phyloP scores from a whole-genome alignment of 2,797 vertebrate genomes.

The Sebastes jordani region DNA sequence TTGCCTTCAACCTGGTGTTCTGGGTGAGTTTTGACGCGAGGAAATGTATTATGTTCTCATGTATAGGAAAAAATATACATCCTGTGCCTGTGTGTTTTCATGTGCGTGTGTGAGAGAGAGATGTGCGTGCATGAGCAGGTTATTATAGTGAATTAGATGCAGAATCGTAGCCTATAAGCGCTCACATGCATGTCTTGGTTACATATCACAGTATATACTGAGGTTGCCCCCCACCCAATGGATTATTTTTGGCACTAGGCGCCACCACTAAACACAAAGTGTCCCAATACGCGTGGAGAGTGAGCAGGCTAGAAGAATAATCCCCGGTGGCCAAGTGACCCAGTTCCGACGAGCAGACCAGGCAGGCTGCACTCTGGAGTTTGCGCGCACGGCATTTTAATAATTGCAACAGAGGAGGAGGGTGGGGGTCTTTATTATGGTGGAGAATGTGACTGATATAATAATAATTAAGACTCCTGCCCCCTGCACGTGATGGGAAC shows the following conservation, averaged over 20 bases:
- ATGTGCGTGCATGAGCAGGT: slow-evolving; percentile 1
- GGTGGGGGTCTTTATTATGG: not conserved
- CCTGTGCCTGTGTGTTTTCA: not conserved
- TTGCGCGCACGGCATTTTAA: slow-evolving; percentile 63
- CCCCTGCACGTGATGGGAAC: slow-evolving; percentile 27
- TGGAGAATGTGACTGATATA: not conserved
- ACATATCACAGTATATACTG: not conserved
- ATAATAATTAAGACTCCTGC: slow-evolving; percentile 32
- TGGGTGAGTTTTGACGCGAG: slow-evolving; percentile 88
- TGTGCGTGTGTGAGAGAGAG: not conserved
- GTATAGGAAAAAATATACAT: not conserved
- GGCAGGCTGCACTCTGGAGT: slow-evolving; percentile 45
- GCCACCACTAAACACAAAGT: slow-evolving; percentile 33
- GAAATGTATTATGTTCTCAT: not conserved
- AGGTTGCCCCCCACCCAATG: not conserved
- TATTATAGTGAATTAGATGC: slow-evolving; percentile 32
- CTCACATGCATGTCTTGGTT: not conserved
- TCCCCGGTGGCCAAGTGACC: slow-evolving; percentile 81
- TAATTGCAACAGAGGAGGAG: not conserved
- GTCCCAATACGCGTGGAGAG: slow-evolving; percentile 44
- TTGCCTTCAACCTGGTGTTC: slow-evolving; percentile 95
- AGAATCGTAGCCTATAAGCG: not conserved
- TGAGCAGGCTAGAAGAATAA: slow-evolving; percentile 58
- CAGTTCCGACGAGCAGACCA: slow-evolving; percentile 59
- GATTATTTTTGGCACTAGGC: slow-evolving; percentile 10